phyloP scores from a whole-genome alignment of 1,140 invertebrate genomes.

The roundworm (Caenorhabditis elegans) region WBcel235 BX284603.4:12269501-12270000 shows the following conservation, averaged over 20 bases:
- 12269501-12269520: not conserved
- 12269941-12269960: too few relatives aligned
- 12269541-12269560: slow-evolving; percentile 21
- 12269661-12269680: slow-evolving; percentile 75
- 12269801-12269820: slow-evolving; percentile 42
- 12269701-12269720: slow-evolving; percentile 87
- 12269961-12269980: too few relatives aligned
- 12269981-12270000: too few relatives aligned
- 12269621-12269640: too few relatives aligned
- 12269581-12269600: not conserved
- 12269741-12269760: slow-evolving; percentile 85
- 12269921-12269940: too few relatives aligned
- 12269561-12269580: not conserved
- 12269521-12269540: not conserved
- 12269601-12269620: too few relatives aligned
- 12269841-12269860: slow-evolving; percentile 68
- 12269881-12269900: not conserved
- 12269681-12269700: slow-evolving; percentile 89
- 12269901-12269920: slow-evolving; percentile 51
- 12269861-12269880: slow-evolving; percentile 68
- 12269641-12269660: slow-evolving; percentile 69
- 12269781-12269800: slow-evolving; percentile 73
- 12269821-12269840: slow-evolving; percentile 66
- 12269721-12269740: slow-evolving; percentile 80
- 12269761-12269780: slow-evolving; percentile 90